Evolutionary conservation across 2,113 vertebrate genomes (phyloP), one percentile per base, ranked within the genome.

Genomic region (Corvus moneduloides): DNA sequence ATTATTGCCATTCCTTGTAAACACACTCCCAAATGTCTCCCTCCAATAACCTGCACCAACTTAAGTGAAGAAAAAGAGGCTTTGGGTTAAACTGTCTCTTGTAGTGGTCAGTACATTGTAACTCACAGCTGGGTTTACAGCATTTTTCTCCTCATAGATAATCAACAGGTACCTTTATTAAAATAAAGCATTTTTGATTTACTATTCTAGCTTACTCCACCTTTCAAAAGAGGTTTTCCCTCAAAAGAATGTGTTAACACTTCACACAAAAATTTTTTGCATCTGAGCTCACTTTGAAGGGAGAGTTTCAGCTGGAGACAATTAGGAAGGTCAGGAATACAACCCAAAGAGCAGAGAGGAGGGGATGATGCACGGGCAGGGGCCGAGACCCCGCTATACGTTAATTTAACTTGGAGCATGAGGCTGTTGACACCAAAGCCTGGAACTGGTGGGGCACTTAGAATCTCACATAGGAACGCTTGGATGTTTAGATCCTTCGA

Each of bases 401-500:
- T 3, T 5, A 23, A 11, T 24, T 79, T 48, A 56, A 35, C 52
- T 30, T 8, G 12, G 33, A 46, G 33, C 46, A 16, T 1, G 6
- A 3, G 37, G 22, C 41, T 32, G 5, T 3, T 37, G 20, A 12
- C 72, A 59, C 21, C 14, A 9, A 58, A 51, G 21, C 19, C 62
- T 17, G 30, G 52, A 52, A 41, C 43, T 14, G 37, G 13, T 39
- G 8, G 46, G 48, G 28, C 35, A 23, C 54, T 56, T 9, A 0
- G 6, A 5, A 21, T 26, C 37, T 69, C 18, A 0, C 0, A 1
- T 0, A 46, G n/a, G 51, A 85, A 46, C 3, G 4, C 4, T 7
- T 9, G 16, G 24, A 37, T 4, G 27, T 4, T 21, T 3, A 32
- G 52, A 69, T 59, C 33, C 43, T 76, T 54, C 63, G 33, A 59